Base-by-base conservation (phyloP, 2,888 invertebrate genomes). In the Mylabris sibirica region DNA sequence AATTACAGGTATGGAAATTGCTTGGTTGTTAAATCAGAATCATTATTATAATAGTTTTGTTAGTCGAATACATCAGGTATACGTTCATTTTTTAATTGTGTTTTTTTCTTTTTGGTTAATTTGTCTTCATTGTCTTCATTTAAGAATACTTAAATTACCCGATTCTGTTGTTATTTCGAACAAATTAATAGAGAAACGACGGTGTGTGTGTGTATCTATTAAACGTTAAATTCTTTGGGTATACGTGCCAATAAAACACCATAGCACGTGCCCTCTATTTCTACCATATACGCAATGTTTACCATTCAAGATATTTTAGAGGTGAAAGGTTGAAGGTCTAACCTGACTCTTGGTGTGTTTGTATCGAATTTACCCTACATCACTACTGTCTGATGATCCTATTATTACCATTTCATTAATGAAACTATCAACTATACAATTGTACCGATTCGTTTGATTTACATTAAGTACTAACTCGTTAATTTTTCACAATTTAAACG, bases 1-100 rank as follows among this genome's bases (percentile, higher is more conserved):
- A 78, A 77, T 78, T 78, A 76, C 67, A 72, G 68, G 59, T 67
- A 68, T n/a, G 68, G 67, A 69, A 65, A 74, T 74, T 73, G 72
- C 72, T 71, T 61, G 8, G 53, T 22, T 44, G 17, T 17, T 57
- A 24, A 22, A 57, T 22, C 22, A 22, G 14, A 22, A 57, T 57
- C 14, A 3, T 57, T 57, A 57, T 57, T 57, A 57, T 24, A 49
- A 14, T 49, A 12, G 24, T 57, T 22, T 1, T 12, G 24, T 12
- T 22, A 11, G 8, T 17, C 22, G 11, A n/a, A n/a, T 41, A 41
- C 14, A n/a, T n/a, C n/a, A 11, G 1, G 53, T 11, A 17, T 30
- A 30, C 30, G 30, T 30, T 30, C 30, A 30, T 30, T 30, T 8
- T 30, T 6, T 22, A 53, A 44, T 20, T 44, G 44, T n/a, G 17